phyloP scores from a whole-genome alignment of 2,113 vertebrate genomes.

The Chascanopsetta lugubris region DNA sequence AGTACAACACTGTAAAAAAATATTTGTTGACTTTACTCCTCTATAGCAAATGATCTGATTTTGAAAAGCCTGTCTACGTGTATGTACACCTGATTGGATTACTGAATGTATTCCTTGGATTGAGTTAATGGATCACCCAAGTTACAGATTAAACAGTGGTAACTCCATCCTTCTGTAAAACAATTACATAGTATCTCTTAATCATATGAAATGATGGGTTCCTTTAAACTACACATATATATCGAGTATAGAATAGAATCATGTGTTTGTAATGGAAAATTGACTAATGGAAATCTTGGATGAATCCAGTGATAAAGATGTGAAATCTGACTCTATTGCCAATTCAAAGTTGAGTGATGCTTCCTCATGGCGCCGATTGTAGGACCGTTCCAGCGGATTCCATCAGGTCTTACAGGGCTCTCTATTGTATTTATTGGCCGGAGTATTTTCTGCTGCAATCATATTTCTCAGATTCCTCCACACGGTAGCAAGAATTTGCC shows the following conservation, averaged over 20 bases:
- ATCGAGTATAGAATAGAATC: too few species aligned
- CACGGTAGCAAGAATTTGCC: conserved; percentile 8
- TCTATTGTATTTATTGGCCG: neutral
- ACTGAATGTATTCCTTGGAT: neutral
- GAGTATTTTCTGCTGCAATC: neutral
- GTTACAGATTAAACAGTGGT: neutral
- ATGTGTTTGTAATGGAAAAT: too few species aligned
- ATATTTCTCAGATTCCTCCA: conserved; percentile 14
- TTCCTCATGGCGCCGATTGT: neutral
- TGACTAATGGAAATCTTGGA: too few species aligned
- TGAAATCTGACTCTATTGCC: too few species aligned
- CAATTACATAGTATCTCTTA: neutral
- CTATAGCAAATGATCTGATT: too few species aligned
- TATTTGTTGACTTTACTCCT: too few species aligned
- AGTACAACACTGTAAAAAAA: neutral
- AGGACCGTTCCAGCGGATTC: neutral
- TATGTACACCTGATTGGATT: neutral
- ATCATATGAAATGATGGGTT: neutral
- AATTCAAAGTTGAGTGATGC: too few species aligned
- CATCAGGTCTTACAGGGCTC: neutral
- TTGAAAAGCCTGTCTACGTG: neutral
- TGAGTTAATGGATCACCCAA: neutral
- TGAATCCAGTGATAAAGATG: too few species aligned
- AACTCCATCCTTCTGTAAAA: too few species aligned
- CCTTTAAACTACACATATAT: neutral